These are phyloP conservation scores for Stichodactyla mertensii DNA, from an alignment of 64 coral and sea anemone genomes.

Conservation along the genomic window DNA sequence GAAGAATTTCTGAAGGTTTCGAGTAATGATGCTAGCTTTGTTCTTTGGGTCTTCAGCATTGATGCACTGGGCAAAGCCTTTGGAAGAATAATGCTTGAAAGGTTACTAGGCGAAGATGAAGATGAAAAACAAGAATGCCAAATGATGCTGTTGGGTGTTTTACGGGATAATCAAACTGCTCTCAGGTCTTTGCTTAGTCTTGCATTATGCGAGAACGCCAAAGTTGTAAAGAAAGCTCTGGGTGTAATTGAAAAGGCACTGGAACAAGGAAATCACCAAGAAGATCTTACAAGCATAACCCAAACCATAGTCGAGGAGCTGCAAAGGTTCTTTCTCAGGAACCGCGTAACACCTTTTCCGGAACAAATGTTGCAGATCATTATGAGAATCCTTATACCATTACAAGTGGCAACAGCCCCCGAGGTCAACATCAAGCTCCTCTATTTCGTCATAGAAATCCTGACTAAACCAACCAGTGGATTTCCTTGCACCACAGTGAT, in stretches of 20 bases:
- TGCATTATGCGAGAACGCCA: not conserved
- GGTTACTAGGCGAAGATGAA: not conserved
- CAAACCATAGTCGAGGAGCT: conserved; percentile 10
- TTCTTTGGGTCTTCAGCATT: conserved; percentile 65
- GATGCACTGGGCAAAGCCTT: conserved; percentile 27
- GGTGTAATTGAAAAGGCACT: not conserved
- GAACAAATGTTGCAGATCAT: conserved; percentile 34
- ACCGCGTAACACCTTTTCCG: conserved; percentile 22
- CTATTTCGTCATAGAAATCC: conserved; percentile 50
- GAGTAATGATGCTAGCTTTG: conserved; percentile 28
- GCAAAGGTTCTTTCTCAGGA: conserved; percentile 57
- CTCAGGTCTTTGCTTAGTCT: not conserved
- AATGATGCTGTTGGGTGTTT: not conserved
- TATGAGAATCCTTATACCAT: conserved; percentile 40
- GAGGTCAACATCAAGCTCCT: conserved; percentile 58
- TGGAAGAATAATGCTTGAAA: not conserved
- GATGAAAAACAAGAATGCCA: not conserved
- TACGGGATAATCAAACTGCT: not conserved
- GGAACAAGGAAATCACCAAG: not conserved
- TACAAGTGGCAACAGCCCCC: conserved; percentile 14
- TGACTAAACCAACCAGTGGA: conserved; percentile 10
- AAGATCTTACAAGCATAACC: not conserved
- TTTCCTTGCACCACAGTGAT: conserved; percentile 4
- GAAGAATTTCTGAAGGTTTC: conserved; percentile 38
- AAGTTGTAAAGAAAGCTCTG: conserved; percentile 10